phyloP scores from a whole-genome alignment of 2,888 invertebrate genomes.

The Coelopa pilipes region DNA sequence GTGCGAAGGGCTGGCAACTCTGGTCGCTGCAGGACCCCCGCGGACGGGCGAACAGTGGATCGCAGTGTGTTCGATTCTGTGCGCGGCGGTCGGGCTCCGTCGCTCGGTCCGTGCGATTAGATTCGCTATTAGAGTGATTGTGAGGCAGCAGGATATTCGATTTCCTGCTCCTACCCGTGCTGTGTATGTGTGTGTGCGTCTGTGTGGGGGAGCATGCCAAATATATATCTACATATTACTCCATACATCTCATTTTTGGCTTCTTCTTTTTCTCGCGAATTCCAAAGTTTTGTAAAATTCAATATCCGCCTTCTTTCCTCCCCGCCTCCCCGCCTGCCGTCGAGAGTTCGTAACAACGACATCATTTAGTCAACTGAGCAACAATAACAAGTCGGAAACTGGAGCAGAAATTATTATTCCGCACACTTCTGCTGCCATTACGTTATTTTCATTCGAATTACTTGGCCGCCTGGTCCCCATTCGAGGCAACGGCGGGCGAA shows the following conservation, averaged over 20 bases:
- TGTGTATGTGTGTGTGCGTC: slow-evolving; percentile 1
- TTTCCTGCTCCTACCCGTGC: slow-evolving; percentile 8
- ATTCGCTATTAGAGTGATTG: slow-evolving; percentile 7
- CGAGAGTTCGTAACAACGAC: too few species aligned
- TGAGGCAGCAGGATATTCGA: slow-evolving; percentile 4
- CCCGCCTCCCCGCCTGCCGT: too few species aligned
- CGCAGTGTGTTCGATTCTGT: background rate
- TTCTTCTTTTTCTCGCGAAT: background rate
- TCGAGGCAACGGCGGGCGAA: too few species aligned
- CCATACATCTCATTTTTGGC: background rate
- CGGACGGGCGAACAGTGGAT: background rate
- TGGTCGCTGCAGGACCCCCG: background rate
- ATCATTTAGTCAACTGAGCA: too few species aligned
- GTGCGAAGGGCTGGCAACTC: background rate
- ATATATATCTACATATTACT: background rate
- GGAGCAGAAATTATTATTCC: slow-evolving; percentile 4
- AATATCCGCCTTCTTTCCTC: background rate
- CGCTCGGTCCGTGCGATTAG: background rate
- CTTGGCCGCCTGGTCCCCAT: background rate
- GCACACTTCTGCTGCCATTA: background rate
- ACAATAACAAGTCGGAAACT: too few species aligned
- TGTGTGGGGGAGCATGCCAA: background rate
- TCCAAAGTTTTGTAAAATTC: slow-evolving; percentile 7
- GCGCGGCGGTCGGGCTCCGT: background rate
- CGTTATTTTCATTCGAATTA: slow-evolving; percentile 8